These are phyloP conservation scores for Stichodactyla helianthus DNA, from an alignment of 64 coral and sea anemone genomes.

Conservation along the genomic window DNA sequence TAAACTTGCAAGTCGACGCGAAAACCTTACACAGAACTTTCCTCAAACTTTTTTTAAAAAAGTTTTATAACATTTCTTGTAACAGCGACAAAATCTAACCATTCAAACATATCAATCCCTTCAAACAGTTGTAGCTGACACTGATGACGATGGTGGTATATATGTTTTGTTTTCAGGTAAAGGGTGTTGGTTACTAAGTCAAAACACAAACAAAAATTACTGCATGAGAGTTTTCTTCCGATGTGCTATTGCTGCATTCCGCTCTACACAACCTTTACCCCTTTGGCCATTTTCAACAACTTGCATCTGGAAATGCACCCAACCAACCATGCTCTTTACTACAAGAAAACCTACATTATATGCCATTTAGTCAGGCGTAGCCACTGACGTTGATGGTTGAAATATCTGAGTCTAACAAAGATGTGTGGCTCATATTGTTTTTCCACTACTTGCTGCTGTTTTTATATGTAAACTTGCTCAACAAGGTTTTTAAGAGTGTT, in stretches of 20 bases:
- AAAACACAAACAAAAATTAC: constrained; percentile 51
- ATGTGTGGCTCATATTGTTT: constrained; percentile 29
- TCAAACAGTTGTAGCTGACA: constrained; percentile 47
- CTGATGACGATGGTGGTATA: constrained; percentile 38
- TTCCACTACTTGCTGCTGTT: constrained; percentile 38
- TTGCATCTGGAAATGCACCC: constrained; percentile 52
- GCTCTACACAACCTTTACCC: constrained; percentile 27
- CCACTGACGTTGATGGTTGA: constrained; percentile 22
- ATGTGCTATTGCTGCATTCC: constrained; percentile 39
- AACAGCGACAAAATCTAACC: constrained; percentile 47
- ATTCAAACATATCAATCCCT: constrained; percentile 58
- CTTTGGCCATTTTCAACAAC: constrained; percentile 27
- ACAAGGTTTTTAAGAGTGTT: constrained; percentile 18
- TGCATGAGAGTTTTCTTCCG: constrained; percentile 43
- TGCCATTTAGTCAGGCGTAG: constrained; percentile 18
- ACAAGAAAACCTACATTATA: constrained; percentile 36
- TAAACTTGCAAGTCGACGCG: too few species aligned
- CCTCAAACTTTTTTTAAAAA: too few species aligned
- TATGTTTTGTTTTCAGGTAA: constrained; percentile 48
- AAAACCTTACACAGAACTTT: too few species aligned
- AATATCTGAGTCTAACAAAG: constrained; percentile 3
- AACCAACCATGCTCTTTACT: constrained; percentile 55
- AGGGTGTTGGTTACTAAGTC: constrained; percentile 38
- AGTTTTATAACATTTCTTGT: constrained; percentile 57
- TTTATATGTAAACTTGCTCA: constrained; percentile 5